Evolutionary conservation across 1,140 invertebrate species (phyloP).

Genomic region (Euwallacea fornicatus): DNA sequence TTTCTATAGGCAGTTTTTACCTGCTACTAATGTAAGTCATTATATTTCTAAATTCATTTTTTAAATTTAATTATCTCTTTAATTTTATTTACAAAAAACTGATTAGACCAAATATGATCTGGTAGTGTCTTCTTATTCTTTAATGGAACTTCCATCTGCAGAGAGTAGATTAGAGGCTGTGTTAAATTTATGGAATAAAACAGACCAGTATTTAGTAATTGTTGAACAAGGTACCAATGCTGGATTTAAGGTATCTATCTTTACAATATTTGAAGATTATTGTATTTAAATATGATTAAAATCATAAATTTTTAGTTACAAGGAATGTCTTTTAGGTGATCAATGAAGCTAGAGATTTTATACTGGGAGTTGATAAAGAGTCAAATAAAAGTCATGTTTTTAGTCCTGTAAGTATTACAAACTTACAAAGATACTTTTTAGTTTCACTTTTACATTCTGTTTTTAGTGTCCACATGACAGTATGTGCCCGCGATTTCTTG

Average conservation of each 20-base stretch:
- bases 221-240: constrained; percentile 81
- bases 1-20: constrained; percentile 80
- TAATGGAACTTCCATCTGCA: constrained; percentile 75
- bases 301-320: no score
- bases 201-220: constrained; percentile 77
- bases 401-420: constrained; percentile 65
- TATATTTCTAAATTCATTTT: not conserved
- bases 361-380: constrained; percentile 59
- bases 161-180: constrained; percentile 69
- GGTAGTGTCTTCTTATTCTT: constrained; percentile 76
- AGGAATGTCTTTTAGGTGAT: constrained; percentile 55
- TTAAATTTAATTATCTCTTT: constrained; percentile 44
- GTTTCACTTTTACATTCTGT: not conserved
- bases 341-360: constrained; percentile 74
- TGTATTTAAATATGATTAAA: not conserved
- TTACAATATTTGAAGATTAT: constrained; percentile 1
- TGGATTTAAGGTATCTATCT: constrained; percentile 67
- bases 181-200: constrained; percentile 84
- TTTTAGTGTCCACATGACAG: constrained; percentile 78
- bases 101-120: constrained; percentile 72
- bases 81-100: no score
- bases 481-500: constrained; percentile 67
- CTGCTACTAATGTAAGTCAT: constrained; percentile 60
- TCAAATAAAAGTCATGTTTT: constrained; percentile 64
- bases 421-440: not conserved